These are phyloP conservation scores for Gnathonemus echidnorhynchus DNA, from an alignment of 2,113 vertebrate genomes.

Conservation along the genomic window DNA sequence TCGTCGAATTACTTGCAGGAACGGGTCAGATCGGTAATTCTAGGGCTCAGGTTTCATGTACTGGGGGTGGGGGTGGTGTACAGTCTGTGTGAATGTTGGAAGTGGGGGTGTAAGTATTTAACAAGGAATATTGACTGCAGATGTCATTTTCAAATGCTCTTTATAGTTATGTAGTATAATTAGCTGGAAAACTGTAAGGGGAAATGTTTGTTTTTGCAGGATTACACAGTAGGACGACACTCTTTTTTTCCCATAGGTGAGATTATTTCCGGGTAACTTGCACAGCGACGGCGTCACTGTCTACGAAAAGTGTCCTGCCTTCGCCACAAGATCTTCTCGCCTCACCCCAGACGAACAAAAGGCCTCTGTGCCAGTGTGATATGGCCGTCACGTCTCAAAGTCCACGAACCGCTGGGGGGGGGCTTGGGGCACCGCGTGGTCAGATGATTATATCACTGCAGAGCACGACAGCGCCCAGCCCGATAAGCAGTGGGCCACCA, in stretches of 20 bases:
- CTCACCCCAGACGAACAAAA: conserved; percentile 41
- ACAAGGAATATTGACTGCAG: conserved; percentile 12
- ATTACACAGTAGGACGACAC: background rate
- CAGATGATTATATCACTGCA: conserved; percentile 24
- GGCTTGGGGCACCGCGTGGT: conserved; percentile 23
- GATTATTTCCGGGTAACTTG: background rate
- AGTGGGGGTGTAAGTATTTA: conserved; percentile 2
- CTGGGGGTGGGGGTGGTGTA: conserved; percentile 45
- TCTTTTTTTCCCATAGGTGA: background rate
- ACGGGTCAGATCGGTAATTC: conserved; percentile 47
- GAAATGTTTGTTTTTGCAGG: background rate
- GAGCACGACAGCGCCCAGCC: conserved; percentile 13
- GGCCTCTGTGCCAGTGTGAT: conserved; percentile 33
- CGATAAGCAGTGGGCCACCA: conserved; percentile 29
- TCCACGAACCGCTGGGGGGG: conserved; percentile 34
- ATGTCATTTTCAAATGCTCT: conserved; percentile 16
- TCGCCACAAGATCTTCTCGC: conserved; percentile 21
- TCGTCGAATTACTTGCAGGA: background rate
- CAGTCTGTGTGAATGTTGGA: background rate
- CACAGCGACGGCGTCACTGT: background rate
- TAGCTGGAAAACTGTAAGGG: background rate
- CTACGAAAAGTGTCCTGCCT: background rate
- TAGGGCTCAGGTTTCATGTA: conserved; percentile 60
- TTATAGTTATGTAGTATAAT: background rate
- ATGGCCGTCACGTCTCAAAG: conserved; percentile 45